Conservation (phyloP, 2,113 vertebrate genomes). For the Balaeniceps rex region DNA sequence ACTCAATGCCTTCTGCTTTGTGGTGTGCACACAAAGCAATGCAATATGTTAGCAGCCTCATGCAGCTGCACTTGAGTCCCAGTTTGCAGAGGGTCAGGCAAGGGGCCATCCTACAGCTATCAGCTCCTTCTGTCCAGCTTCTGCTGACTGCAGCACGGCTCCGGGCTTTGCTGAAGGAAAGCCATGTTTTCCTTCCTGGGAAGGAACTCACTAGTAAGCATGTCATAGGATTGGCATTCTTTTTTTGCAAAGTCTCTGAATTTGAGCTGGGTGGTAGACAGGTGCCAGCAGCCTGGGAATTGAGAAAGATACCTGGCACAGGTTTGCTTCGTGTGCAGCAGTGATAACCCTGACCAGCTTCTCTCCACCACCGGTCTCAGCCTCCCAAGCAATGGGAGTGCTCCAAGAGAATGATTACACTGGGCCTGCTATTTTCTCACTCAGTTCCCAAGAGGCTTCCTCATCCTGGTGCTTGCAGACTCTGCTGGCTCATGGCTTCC, state of each 20-base stretch:
- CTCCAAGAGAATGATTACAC: background rate
- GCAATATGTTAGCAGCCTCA: background rate
- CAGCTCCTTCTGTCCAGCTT: background rate
- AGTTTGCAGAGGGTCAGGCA: background rate
- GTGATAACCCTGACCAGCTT: background rate
- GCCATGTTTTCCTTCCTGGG: background rate
- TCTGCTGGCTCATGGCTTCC: background rate
- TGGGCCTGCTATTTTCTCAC: slow-evolving; percentile 1
- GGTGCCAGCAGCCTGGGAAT: background rate
- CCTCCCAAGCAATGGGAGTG: background rate
- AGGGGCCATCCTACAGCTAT: background rate
- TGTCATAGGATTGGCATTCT: background rate
- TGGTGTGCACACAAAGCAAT: background rate
- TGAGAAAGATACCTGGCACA: background rate
- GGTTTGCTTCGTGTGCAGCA: background rate
- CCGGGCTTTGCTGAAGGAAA: background rate
- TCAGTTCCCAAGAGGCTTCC: background rate
- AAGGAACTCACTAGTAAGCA: background rate
- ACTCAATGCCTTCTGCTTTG: background rate
- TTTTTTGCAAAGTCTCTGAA: background rate
- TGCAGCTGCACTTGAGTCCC: background rate
- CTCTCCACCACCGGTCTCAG: accelerated
- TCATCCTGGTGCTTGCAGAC: background rate
- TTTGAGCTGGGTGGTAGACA: background rate
- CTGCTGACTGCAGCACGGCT: background rate